Evolutionary conservation across 2,113 vertebrate genomes (phyloP).

Genomic region (Hystrix brachyura): DNA sequence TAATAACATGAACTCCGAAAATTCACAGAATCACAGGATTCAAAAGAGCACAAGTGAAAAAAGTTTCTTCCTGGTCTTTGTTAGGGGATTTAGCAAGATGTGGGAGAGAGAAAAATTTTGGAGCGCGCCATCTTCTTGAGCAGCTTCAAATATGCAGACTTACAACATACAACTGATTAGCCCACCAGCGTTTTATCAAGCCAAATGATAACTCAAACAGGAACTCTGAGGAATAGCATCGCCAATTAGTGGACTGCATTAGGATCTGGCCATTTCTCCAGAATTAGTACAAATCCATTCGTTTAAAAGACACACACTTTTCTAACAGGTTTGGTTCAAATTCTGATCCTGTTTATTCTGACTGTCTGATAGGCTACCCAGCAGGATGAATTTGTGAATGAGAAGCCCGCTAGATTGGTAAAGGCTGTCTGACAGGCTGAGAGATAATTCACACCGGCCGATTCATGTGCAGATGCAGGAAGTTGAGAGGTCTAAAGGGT

Average conservation of each 20-base stretch:
- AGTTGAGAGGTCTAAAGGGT: slow-evolving; percentile 27
- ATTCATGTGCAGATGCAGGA: rapidly evolving
- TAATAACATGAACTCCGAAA: background rate
- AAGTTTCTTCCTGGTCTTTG: background rate
- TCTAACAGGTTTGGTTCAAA: background rate
- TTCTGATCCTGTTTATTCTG: background rate
- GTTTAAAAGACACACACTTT: background rate
- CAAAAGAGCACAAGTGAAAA: background rate
- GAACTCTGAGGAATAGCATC: background rate
- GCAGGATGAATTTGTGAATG: rapidly evolving
- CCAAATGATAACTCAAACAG: background rate
- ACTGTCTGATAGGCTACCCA: background rate
- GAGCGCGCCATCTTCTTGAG: background rate
- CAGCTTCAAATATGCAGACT: background rate
- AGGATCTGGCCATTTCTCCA: background rate
- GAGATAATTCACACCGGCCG: background rate
- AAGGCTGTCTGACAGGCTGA: no score
- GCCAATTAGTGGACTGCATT: no score
- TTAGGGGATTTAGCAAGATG: background rate
- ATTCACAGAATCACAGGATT: background rate
- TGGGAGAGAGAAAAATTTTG: background rate
- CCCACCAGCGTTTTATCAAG: background rate
- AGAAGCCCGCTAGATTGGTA: background rate
- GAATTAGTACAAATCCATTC: background rate
- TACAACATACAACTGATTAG: background rate